These are phyloP conservation scores for Rambutsinella grinnellia DNA, from an alignment of 2,888 invertebrate genomes.

Conservation along the genomic window DNA sequence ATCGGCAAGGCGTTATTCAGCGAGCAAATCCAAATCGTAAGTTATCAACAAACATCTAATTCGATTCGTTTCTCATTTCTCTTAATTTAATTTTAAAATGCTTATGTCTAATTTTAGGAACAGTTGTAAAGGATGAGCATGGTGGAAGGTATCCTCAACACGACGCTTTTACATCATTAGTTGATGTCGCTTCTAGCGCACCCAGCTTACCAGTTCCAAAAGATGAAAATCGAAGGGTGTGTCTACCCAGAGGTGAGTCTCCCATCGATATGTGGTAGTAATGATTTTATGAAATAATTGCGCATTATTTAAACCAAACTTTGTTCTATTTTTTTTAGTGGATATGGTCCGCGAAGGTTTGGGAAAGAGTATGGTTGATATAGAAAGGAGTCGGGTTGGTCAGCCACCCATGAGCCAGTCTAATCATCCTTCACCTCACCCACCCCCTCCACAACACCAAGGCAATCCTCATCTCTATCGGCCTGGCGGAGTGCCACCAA, in stretches of 20 bases:
- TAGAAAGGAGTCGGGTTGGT: conserved; percentile 62
- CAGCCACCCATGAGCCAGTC: conserved; percentile 54
- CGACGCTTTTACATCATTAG: conserved; percentile 88
- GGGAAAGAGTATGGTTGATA: conserved; percentile 65
- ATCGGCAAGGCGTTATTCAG: conserved; percentile 82
- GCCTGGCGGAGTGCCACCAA: conserved; percentile 46
- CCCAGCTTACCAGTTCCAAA: conserved; percentile 86
- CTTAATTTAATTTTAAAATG: neutral
- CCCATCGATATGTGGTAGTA: neutral
- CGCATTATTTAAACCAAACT: no score
- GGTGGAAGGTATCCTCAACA: conserved; percentile 70
- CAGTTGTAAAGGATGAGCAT: conserved; percentile 61
- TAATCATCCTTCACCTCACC: conserved; percentile 27
- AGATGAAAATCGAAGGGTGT: conserved; percentile 63
- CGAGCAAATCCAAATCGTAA: conserved; percentile 64
- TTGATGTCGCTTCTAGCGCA: conserved; percentile 92
- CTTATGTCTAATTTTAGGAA: conserved; percentile 35
- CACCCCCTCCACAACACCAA: conserved; percentile 26
- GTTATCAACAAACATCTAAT: no score
- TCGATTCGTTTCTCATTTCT: neutral
- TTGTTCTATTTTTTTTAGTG: conserved; percentile 46
- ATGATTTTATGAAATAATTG: neutral
- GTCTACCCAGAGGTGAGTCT: conserved; percentile 62
- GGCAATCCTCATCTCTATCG: conserved; percentile 48
- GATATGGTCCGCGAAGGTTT: conserved; percentile 66